Evolutionary conservation across 2,113 vertebrate genomes (phyloP), one percentile per base, ranked within the genome.

Genomic region (Gopherus flavomarginatus): DNA sequence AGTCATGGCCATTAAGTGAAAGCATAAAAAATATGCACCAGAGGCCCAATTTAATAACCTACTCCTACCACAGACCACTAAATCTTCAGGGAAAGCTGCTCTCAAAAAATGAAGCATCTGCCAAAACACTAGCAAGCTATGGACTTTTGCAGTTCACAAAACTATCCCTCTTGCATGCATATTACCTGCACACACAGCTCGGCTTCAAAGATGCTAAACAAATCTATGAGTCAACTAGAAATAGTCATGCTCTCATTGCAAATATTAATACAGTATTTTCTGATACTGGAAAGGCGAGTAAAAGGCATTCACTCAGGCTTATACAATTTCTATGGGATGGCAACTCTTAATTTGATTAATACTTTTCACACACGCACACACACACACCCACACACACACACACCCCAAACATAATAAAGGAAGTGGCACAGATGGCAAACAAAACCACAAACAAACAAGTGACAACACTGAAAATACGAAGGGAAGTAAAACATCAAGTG

Each of bases 101-200:
- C n/a, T 19, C 35, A 6, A 44, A 78, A 47, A 44, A 78, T 8
- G 24, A 44, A 78, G 42, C 75, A 44, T 29, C 75, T 47, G 38
- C 44, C 75, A 44, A 78, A 47, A 47, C 42, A 47, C 42, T 8
- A 47, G 11, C 75, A 78, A 8, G 42, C 38, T 27, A 47, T 22
- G 24, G 59, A 49, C 42, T 8, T 50, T 6, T 53, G 29, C 82
- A 4, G 21, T 65, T 11, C 4, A 0, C 42, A 78, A 27, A 78
- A 47, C n/a, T 47, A 78, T 47, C 5, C 3, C 9, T 81, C 82
- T 35, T 77, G 4, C 2, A 0, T 0, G 1, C 7, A 0, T 35
- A 78, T 29, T 27, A 85, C 1, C 0, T 4, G 13, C 0, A 8
- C 24, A 44, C 26, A 53, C 5, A 4, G 47, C 0, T 31, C 4